Base-by-base conservation (phyloP, 2,797 vertebrate genomes). In the Sitta carolinensis region DNA sequence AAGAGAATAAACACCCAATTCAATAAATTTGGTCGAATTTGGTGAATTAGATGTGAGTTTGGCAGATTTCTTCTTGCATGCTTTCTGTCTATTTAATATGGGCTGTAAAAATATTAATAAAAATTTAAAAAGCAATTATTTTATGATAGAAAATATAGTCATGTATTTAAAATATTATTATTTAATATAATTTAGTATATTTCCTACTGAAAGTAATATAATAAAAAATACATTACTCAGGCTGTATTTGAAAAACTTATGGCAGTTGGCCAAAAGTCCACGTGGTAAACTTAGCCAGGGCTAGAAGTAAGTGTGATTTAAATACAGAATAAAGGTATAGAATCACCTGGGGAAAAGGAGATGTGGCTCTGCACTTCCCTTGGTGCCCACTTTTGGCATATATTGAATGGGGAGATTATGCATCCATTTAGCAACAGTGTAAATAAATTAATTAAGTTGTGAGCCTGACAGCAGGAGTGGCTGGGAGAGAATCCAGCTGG, bases 391-490 rank as follows among this genome's bases (percentile, higher is more conserved):
- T 87, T 80, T 25, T 74, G 72, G 89, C 32, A 27, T 87, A 3
- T 74, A 55, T 85, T 87, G 83, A 72, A 68, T 25, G 45, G 72
- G 57, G 85, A 90, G 52, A 92, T 90, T 74, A 87, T 92, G 75
- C 89, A 82, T 89, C 54, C 61, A 16, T 93, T 90, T 58, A 89
- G 54, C 47, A 64, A 15, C 77, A 78, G 84, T 72, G 68, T 91
- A 92, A 95, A 97, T 95, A 93, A 93, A 87, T 29, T 94, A 80
- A 92, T 95, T 87, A 83, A 95, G 34, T 54, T 70, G 27, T 42
- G 81, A 84, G 78, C 58, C 57, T 61, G 75, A 36, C 70, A 90
- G 89, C 67, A 59, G 7, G 7, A 27, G 2, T 64, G 86, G 3
- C 86, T 80, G 68, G 75, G 62, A 80, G 66, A 22, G 63, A 94